phyloP scores from a whole-genome alignment of 2,888 invertebrate species.

The Oscheius sp. region DNA sequence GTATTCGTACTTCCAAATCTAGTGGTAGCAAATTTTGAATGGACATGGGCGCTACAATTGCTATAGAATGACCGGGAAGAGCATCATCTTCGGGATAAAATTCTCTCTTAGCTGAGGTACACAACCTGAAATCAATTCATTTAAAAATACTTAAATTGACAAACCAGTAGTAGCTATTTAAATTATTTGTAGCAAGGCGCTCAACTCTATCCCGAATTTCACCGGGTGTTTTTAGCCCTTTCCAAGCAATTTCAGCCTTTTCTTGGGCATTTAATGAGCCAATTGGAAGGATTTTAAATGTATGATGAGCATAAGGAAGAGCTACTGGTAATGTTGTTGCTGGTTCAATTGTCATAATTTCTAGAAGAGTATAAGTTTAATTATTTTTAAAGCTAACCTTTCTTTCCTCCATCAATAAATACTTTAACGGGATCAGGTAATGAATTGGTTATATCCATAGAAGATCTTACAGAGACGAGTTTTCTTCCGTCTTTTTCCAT shows the following conservation, averaged over 20 bases:
- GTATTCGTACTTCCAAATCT: slow-evolving; percentile 72
- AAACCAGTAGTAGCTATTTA: slow-evolving; percentile 10
- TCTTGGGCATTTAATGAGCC: slow-evolving; percentile 4
- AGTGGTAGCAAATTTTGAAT: slow-evolving; percentile 84
- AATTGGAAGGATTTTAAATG: slow-evolving; percentile 27
- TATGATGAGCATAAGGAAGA: slow-evolving; percentile 28
- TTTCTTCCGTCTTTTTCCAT: slow-evolving; percentile 93
- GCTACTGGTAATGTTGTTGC: slow-evolving; percentile 8
- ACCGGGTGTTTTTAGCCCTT: slow-evolving; percentile 38
- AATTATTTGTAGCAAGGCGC: slow-evolving; percentile 33
- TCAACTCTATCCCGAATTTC: slow-evolving; percentile 44
- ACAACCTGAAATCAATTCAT: slow-evolving; percentile 77
- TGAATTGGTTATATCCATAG: slow-evolving; percentile 77
- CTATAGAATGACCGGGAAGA: slow-evolving; percentile 87
- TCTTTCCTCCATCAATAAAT: slow-evolving; percentile 36
- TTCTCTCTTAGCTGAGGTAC: slow-evolving; percentile 80
- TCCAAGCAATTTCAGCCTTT: slow-evolving; percentile 43
- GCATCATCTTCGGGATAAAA: slow-evolving; percentile 76
- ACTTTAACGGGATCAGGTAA: slow-evolving; percentile 52
- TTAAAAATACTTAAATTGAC: slow-evolving; percentile 17
- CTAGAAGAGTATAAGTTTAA: slow-evolving; percentile 18
- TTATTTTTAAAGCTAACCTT: slow-evolving; percentile 5
- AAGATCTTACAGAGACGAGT: slow-evolving; percentile 88
- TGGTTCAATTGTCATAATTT: slow-evolving; percentile 30
- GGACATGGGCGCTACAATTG: slow-evolving; percentile 83